phyloP scores from a whole-genome alignment of 2,797 vertebrate species.

The Sciaenops ocellatus region DNA sequence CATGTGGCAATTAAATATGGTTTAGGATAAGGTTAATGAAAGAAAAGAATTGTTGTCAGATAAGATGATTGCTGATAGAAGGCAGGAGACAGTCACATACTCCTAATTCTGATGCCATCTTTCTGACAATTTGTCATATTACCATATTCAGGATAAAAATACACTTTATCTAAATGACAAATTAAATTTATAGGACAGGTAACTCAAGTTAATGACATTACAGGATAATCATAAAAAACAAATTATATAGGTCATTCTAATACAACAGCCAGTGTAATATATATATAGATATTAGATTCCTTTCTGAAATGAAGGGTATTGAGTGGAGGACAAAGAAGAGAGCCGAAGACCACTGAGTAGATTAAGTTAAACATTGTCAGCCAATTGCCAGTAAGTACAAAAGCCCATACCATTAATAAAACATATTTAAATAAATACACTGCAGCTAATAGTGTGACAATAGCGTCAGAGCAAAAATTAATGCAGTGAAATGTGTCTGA shows the following conservation, averaged over 20 bases:
- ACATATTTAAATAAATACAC: not conserved
- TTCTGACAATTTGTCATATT: too few relatives aligned
- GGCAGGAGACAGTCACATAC: too few relatives aligned
- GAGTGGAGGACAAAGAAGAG: not conserved
- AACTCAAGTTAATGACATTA: not conserved
- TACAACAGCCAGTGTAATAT: not conserved
- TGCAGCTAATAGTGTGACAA: not conserved
- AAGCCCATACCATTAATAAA: not conserved
- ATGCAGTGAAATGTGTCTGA: slow-evolving; percentile 4
- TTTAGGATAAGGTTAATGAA: not conserved
- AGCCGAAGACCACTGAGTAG: not conserved
- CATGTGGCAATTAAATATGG: not conserved
- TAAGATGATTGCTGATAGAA: not conserved
- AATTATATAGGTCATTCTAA: not conserved
- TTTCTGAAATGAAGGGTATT: not conserved
- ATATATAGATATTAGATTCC: not conserved
- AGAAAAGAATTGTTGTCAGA: not conserved
- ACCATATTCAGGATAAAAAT: not conserved
- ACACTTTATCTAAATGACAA: not conserved
- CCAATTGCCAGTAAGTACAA: not conserved
- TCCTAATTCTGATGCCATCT: too few relatives aligned
- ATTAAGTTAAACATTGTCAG: not conserved
- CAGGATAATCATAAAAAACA: not conserved
- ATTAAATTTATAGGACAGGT: not conserved
- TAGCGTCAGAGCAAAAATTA: not conserved